Base-by-base conservation (phyloP, 2,888 invertebrate genomes). In the Rhagophthalmus giganteus region DNA sequence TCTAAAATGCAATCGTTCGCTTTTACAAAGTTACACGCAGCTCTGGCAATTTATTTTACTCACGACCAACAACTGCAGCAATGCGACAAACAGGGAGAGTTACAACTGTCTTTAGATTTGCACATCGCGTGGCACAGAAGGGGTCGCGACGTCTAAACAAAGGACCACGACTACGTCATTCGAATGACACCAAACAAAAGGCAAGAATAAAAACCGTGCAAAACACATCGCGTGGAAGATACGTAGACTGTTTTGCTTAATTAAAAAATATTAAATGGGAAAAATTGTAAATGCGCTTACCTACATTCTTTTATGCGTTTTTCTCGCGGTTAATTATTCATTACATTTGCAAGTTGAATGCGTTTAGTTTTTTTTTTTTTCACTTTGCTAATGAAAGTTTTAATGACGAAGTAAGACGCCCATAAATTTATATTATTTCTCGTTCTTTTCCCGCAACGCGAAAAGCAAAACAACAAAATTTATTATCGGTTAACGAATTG, bases 41-140 rank as follows among this genome's bases (percentile, higher is more conserved):
- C 24, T 26, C 40, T 45, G 42, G 26, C 52, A 52, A 52, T 52
- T 52, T 52, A 52, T 52, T 52, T 52, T 28, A 14, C 35, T 53
- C 53, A 35, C 31, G 35, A 25, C n/a, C n/a, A n/a, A n/a, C 20
- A 47, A 47, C 41, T 54, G 48, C 49, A 54, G 54, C 54, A 54
- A 24, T 54, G 54, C 54, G 54, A 54, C 54, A 54, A 54, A 54
- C 48, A 40, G 50, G 35, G 44, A 44, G 35, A 54, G 37, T 49
- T 54, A 54, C 54, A 54, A 54, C 54, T 45, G 49, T 54, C 54
- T 49, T 54, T 54, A 49, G 41, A 49, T 54, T 49, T 49, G 49
- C 45, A 49, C 54, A 47, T 54, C 54, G 54, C 49, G 49, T 54
- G 54, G 47, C 46, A 46, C 41, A 53, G 49, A 49, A 40, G 49